Base-by-base conservation (phyloP, 23 tunicate genomes). In the Botrylloides violaceus region DNA sequence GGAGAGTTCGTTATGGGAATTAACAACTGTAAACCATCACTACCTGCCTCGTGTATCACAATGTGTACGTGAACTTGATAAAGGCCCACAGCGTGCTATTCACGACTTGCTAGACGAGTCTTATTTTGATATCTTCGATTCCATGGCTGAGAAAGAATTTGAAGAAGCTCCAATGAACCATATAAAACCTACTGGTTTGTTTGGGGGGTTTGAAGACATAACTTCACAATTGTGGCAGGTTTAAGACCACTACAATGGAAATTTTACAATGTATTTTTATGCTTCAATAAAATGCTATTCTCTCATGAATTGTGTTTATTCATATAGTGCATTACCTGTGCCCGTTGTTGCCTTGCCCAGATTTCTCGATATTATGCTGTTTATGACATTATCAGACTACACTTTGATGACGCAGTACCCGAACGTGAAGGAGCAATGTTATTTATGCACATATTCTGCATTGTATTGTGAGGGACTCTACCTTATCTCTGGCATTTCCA, bases 161-260 rank as follows among this genome's bases (percentile, higher is more conserved):
- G 64, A 71, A 76, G 75, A 77, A 18, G 22, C 49, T 36, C 72
- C 86, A 2, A 80, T 87, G 86, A 76, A 76, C 61, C 66, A 87
- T 55, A 80, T 31, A 24, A 34, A 61, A 12, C 79, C 95, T 0
- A 63, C 28, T 2, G 3, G 32, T 3, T 35, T 87, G 76, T 62
- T 80, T 61, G 80, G 75, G 32, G 62, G 75, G 3, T 63, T 31
- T 62, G 86, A 87, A 61, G 95, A 80, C 32, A 3, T 3, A n/a
- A 38, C 56, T 4, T 32, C 30, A 18, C 83, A 84, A 56, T 26
- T 84, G 2, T 84, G 92, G 92, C 3, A 66, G 33, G 55, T 25
- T 83, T 77, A 90, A 3, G 97, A 90, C 97, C 97, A 90, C 9
- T 60, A 66, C 97, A 89, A 90, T 63, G 83, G 97, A n/a, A n/a